Base-by-base conservation (phyloP, 2,113 vertebrate species). In the Hydropotes inermis region DNA sequence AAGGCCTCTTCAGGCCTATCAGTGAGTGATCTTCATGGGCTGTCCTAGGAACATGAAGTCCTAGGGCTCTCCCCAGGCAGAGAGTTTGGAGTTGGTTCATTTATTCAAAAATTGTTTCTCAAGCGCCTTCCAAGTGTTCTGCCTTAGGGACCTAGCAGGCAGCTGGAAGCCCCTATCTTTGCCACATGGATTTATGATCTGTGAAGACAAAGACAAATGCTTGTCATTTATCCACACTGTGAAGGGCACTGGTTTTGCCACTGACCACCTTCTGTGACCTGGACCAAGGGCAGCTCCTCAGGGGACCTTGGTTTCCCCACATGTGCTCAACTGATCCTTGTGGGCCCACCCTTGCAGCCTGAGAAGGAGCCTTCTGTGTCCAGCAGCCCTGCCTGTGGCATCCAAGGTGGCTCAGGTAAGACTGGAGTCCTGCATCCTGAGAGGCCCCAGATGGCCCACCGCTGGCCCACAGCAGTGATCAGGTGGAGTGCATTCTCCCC, bases 401-500 rank as follows among this genome's bases (percentile, higher is more conserved):
- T 1, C 50, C 33, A 10, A 2, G 3, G 16, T 8, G 6, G 76
- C 64, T 60, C 52, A 3, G 76, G 14, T 45, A 33, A 52, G 52
- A 5, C 64, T 16, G 33, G 25, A 13, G 45, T 16, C 36, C 87
- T 27, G 50, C 3, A 1, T 17, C 50, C 28, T 6, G 2, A 7
- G 54, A 36, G 47, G 13, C 87, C 61, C 54, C 1, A 1, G 39
- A 10, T 19, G 54, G 61, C 45, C 23, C 7, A 4, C 33, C 0
- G 5, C n/a, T 27, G 30, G 17, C 86, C 19, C 6, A 11, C 57
- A 2, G 2, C 7, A 0, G 30, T 60, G n/a, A 52, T 47, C 50
- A 79, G 70, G 60, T 9, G 5, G 45, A 50, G 33, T 0, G 5
- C 0, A 0, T 33, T 13, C 17, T 33, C 39, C n/a, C 19, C 0